These are phyloP conservation scores for Anagyrus pseudococci DNA, from an alignment of 2,888 invertebrate species.

Conservation along the genomic window DNA sequence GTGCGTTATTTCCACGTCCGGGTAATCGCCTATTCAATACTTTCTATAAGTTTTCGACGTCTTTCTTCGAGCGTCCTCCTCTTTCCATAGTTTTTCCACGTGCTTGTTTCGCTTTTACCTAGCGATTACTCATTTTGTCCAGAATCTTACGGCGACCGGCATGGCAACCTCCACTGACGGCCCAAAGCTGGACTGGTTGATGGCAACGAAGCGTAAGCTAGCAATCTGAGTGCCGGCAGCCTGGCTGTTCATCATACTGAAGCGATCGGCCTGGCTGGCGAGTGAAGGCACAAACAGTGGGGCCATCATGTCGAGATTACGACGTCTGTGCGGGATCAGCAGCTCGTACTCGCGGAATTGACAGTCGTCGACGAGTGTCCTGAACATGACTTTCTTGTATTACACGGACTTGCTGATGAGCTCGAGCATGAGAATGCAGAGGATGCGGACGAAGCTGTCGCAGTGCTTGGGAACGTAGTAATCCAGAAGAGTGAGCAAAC, in stretches of 20 bases:
- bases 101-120: not conserved
- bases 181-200: not conserved
- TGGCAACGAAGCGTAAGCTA: conserved; percentile 8
- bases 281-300: conserved; percentile 71
- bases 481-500: conserved; percentile 67
- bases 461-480: conserved; percentile 67
- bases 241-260: not conserved
- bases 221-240: not conserved
- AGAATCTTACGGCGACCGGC: not conserved
- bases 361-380: conserved; percentile 66
- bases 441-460: conserved; percentile 66
- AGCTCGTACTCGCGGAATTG: conserved; percentile 58
- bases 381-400: conserved; percentile 67
- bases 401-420: conserved; percentile 63
- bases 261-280: conserved; percentile 52
- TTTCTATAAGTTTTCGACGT: conserved; percentile 62
- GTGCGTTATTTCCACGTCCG: conserved; percentile 73
- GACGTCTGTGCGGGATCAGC: conserved; percentile 65
- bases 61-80: conserved; percentile 12
- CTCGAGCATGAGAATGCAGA: conserved; percentile 67
- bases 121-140: not conserved
- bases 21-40: conserved; percentile 76
- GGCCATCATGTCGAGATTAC: conserved; percentile 66
- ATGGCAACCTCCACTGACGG: not conserved
- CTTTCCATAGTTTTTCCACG: not conserved